A percentile compares a stretch with the other conserved stretches of the same genome.
Evolutionary conservation across 1,140 invertebrate species (phyloP).

Genomic region (Drosophila santomea): DNA sequence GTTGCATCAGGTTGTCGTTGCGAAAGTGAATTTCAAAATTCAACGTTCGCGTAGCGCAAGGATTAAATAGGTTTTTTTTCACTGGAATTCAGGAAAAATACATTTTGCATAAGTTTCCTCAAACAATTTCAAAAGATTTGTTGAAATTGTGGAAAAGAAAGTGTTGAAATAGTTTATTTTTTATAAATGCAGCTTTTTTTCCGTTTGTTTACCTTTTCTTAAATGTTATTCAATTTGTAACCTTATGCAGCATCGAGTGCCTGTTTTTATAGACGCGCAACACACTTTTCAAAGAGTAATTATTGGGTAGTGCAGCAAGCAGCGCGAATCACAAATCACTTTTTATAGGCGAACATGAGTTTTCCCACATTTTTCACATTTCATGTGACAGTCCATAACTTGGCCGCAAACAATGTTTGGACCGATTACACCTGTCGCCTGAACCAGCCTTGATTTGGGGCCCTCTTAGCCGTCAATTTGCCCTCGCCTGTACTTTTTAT

Average conservation of each 20-base stretch:
- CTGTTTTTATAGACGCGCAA: background rate
- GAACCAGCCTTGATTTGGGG: constrained; percentile 8
- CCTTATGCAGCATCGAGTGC: background rate
- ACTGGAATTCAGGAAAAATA: too few species aligned
- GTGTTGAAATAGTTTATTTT: too few species aligned
- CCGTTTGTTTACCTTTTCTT: too few species aligned
- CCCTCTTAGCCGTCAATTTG: constrained; percentile 40
- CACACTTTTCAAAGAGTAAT: background rate
- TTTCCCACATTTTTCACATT: constrained; percentile 43
- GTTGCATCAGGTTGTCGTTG: constrained; percentile 1
- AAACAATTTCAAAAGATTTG: too few species aligned
- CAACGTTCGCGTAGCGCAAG: background rate
- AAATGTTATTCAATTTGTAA: background rate
- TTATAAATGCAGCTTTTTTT: too few species aligned
- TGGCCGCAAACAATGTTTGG: constrained; percentile 36
- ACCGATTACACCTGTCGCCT: constrained; percentile 37
- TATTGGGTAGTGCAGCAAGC: background rate
- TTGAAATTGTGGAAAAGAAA: too few species aligned
- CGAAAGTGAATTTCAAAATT: constrained; percentile 7
- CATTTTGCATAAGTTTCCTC: too few species aligned
- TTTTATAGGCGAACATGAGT: background rate
- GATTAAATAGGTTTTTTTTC: background rate
- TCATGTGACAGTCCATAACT: constrained; percentile 39
- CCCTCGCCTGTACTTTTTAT: constrained; percentile 30
- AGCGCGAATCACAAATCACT: background rate